These are phyloP conservation scores for Hydractinia echinata DNA, from an alignment of 30 jellyfish, hydroid and myxozoan species.

Conservation along the genomic window DNA sequence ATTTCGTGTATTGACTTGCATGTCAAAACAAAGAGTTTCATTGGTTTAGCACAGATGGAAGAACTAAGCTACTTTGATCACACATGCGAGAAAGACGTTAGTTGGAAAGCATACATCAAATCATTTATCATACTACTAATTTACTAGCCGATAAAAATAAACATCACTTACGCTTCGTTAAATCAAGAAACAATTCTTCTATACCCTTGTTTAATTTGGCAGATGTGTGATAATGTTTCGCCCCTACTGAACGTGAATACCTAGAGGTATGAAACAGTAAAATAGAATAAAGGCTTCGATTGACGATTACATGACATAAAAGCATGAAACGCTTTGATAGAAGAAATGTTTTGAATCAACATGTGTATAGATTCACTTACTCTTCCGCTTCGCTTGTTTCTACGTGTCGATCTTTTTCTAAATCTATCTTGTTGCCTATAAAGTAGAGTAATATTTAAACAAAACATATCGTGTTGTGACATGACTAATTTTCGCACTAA, in stretches of 20 bases:
- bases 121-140: not conserved
- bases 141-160: not conserved
- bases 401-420: slow-evolving; percentile 86
- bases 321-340: not conserved
- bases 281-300: not conserved
- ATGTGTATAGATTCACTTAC: slow-evolving; percentile 41
- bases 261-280: slow-evolving; percentile 13
- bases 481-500: no score
- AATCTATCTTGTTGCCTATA: slow-evolving; percentile 84
- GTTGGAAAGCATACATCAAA: not conserved
- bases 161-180: slow-evolving; percentile 64
- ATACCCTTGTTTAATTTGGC: slow-evolving; percentile 93
- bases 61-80: no score
- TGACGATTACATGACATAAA: not conserved
- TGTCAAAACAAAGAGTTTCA: not conserved
- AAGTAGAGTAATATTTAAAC: not conserved
- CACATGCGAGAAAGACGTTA: not conserved
- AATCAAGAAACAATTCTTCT: slow-evolving; percentile 78
- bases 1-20: not conserved
- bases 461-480: not conserved
- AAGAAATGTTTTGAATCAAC: not conserved
- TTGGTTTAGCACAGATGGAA: not conserved
- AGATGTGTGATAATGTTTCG: slow-evolving; percentile 83
- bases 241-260: slow-evolving; percentile 91
- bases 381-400: slow-evolving; percentile 91